Base-by-base conservation (phyloP, 1,140 invertebrate genomes). In the Drosophila pruinosa region DNA sequence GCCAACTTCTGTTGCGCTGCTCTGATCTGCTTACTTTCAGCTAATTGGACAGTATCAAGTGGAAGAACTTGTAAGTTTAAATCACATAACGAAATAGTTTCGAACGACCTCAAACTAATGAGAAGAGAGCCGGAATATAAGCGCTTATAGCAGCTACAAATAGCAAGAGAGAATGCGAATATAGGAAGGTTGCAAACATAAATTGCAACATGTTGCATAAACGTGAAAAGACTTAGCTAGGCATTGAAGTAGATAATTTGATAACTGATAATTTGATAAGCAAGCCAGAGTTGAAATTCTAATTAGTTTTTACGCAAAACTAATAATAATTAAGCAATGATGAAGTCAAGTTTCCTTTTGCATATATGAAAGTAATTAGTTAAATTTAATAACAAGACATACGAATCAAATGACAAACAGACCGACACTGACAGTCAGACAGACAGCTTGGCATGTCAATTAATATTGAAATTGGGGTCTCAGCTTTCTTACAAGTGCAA, bases 401-500 rank as follows among this genome's bases (percentile, higher is more conserved):
- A 47, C 12, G 17, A 47, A n/a, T 10, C 15, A 34, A 34, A 12
- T 1, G 48, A 0, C 41, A 45, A 17, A 14, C 12, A 50, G 6
- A 24, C 19, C 4, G 26, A 39, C 5, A 24, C 17, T 14, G 4
- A 26, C 21, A 36, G 6, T 2, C 10, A 26, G 8, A 50, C 12
- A 38, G 10, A 24, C 3, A 17, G 71, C 4, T 19, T 52, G 8
- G 36, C 22, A 21, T 47, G 8, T 6, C 36, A 41, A 64, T 57
- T 38, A 50, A 43, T 59, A 28, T 70, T 28, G 26, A 43, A 43
- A 19, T 52, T 22, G 43, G 6, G 15, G 52, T 48, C 62, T 6
- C 54, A 95, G 94, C 93, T 95, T 3, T 92, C 92, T 48, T 95
- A 94, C 74, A 92, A 91, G 31, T 57, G 92, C 62, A 93, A 94